These are phyloP conservation scores for Aphidius ervi DNA, from an alignment of 1,140 invertebrate genomes.

Conservation along the genomic window DNA sequence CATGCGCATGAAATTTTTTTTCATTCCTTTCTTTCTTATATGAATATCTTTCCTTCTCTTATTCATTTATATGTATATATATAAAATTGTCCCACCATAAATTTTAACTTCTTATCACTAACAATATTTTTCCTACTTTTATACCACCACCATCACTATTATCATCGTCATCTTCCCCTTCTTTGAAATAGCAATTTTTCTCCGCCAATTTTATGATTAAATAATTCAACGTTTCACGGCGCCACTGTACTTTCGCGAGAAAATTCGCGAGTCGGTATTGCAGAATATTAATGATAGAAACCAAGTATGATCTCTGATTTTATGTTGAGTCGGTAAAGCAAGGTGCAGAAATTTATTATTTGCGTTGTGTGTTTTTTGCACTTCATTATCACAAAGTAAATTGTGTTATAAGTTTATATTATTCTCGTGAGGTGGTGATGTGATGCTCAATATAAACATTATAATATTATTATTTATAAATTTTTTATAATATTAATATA, in stretches of 20 bases:
- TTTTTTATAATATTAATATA: not conserved
- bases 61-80: no score
- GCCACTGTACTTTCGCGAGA: constrained; percentile 44
- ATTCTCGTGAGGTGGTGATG: constrained; percentile 19
- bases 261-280: constrained; percentile 38
- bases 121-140: no score
- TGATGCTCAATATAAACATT: not conserved
- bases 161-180: constrained; percentile 2
- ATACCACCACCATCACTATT: no score
- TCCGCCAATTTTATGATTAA: constrained; percentile 2
- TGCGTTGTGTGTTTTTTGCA: not conserved
- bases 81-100: not conserved
- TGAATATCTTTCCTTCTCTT: no score
- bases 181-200: not conserved
- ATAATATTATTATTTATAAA: not conserved
- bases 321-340: constrained; percentile 21
- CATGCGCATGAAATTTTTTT: no score
- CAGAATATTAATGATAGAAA: constrained; percentile 30
- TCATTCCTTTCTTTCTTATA: no score
- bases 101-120: no score
- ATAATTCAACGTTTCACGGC: constrained; percentile 31
- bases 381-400: not conserved
- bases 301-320: constrained; percentile 20
- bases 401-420: constrained; percentile 2
- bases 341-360: not conserved